A percentile compares a stretch with the other conserved stretches of the same genome.
Evolutionary conservation across 2,113 vertebrate species (phyloP).

Genomic region (Trichechus manatus): DNA sequence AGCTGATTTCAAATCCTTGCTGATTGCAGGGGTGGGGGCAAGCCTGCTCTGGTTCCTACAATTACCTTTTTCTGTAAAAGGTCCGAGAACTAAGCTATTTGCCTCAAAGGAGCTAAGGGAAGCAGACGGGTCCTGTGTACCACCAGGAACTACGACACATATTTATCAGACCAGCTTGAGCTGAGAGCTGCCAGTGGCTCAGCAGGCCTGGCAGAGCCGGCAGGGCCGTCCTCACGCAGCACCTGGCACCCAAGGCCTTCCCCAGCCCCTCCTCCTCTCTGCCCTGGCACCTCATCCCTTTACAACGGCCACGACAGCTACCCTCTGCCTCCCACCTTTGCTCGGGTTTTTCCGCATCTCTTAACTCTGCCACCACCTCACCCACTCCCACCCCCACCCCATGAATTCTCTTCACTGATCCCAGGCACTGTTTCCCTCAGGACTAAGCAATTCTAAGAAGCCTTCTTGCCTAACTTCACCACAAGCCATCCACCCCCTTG

Average conservation of each 20-base stretch:
- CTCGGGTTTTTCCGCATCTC: neutral
- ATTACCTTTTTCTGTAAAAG: neutral
- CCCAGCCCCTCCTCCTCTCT: neutral
- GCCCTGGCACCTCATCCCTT: neutral
- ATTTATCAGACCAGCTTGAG: neutral
- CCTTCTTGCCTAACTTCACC: neutral
- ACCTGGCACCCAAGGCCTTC: fast-evolving
- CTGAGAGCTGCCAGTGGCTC: neutral
- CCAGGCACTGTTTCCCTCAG: neutral
- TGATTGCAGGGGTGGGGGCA: neutral
- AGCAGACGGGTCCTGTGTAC: neutral
- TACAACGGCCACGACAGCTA: neutral
- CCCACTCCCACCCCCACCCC: neutral
- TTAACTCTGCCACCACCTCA: neutral
- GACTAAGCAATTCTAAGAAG: neutral
- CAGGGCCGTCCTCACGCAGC: neutral
- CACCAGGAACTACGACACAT: neutral
- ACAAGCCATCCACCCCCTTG: neutral
- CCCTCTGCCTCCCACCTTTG: neutral
- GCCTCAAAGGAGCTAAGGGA: neutral
- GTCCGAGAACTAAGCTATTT: neutral
- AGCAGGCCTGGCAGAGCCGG: neutral
- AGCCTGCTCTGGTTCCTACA: neutral
- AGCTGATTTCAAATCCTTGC: neutral
- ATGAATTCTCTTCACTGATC: neutral